Base-by-base conservation (phyloP, 1,140 invertebrate genomes). In the Cherax destructor region DNA sequence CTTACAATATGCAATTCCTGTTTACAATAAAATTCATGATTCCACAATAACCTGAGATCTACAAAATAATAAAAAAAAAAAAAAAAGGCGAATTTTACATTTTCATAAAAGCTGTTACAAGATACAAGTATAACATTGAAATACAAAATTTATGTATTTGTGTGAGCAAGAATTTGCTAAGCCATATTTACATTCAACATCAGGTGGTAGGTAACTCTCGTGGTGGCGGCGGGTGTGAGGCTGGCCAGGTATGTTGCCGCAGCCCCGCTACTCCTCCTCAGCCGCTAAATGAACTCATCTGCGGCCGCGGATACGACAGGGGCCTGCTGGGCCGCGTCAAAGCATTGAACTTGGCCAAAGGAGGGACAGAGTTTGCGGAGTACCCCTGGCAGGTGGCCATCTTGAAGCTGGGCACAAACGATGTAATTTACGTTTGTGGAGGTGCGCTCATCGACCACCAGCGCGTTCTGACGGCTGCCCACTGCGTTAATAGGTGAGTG, bases 361-460 rank as follows among this genome's bases (percentile, higher is more conserved):
- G 93, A 1, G 89, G 83, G 78, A 91, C 93, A 13, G 49, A 86
- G 59, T 93, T 93, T 84, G 96, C 97, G 91, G 97, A 98, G 95
- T 98, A 98, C 94, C 97, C 97, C 10, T 98, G 97, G 97, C 97
- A 98, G 95, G 97, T 97, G 0, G 98, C 97, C 77, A 98, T 98
- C 90, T 94, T 98, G 93, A 98, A 98, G 94, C 98, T 98, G 94
- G 97, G 98, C 93, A 96, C 97, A 30, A 96, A 97, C 93, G 97
- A 98, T 94, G 98, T 97, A 88, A 96, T 98, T n/a, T 98, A 98
- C 93, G 97, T 98, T 30, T 98, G 98, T 93, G 98, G 97, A 92
- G 98, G 97, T 92, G 97, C 97, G 21, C 95, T 98, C 6, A 97
- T 98, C 93, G 97, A 98, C 93, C 94, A 96, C 47, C 95, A 96